A percentile compares a stretch with the other conserved stretches of the same genome.
phyloP scores from a whole-genome alignment of 2,113 vertebrate species.

The Larimichthys polyactis region DNA sequence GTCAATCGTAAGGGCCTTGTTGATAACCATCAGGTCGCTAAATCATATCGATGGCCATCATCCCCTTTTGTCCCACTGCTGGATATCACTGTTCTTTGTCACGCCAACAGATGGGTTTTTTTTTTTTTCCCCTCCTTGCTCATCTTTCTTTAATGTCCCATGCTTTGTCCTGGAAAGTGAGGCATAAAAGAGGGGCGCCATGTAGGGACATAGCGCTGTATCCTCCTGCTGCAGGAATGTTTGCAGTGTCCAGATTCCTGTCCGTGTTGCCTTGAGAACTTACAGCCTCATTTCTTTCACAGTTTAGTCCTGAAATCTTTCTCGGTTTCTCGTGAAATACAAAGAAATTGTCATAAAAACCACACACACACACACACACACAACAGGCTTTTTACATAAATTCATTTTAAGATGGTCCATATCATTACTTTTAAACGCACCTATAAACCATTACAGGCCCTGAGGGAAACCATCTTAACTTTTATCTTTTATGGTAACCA shows the following conservation, averaged over 20 bases:
- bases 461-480: conserved; percentile 12
- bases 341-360: conserved; percentile 17
- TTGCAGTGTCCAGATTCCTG: conserved; percentile 62
- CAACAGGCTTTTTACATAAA: conserved; percentile 4
- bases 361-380: not conserved
- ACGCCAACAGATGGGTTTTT: conserved; percentile 3
- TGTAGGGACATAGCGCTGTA: conserved; percentile 49
- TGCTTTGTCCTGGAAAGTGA: conserved; percentile 51
- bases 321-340: conserved; percentile 3
- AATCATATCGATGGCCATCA: conserved; percentile 53
- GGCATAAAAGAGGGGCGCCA: conserved; percentile 54
- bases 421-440: conserved; percentile 33
- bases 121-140: conserved; percentile 1
- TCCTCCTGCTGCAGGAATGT: conserved; percentile 57
- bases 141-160: conserved; percentile 56
- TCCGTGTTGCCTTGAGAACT: conserved; percentile 50
- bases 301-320: conserved; percentile 20
- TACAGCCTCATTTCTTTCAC: conserved; percentile 14
- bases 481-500: conserved; percentile 37
- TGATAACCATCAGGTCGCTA: conserved; percentile 65
- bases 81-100: conserved; percentile 43
- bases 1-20: conserved; percentile 45
- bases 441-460: conserved; percentile 36
- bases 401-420: conserved; percentile 18
- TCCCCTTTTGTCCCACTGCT: conserved; percentile 41